Base-by-base conservation (phyloP, 2,113 vertebrate genomes). In the Amblyopsis rosae region DNA sequence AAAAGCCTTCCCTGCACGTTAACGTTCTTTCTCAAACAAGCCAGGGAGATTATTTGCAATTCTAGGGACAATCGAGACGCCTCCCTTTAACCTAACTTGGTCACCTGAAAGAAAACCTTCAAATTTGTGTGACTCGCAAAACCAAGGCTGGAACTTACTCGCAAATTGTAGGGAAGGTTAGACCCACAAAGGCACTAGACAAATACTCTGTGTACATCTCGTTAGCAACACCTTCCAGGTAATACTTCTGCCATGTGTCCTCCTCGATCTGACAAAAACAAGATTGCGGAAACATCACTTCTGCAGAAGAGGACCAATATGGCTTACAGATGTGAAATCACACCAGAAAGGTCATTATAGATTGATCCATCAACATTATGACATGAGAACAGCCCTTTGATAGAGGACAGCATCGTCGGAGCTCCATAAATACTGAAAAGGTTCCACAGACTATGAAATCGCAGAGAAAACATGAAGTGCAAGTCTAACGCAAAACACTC, bases 141-240 rank as follows among this genome's bases (percentile, higher is more conserved):
- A 56, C 3, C 54, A 11, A 16, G 15, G 16, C 35, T 45, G 65
- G 79, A 93, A 99, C 98, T 98, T 97, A 99, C 98, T 99, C 97
- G 92, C 98, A 99, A 91, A 99, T 90, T 81, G 94, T 93, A 89
- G 98, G 98, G 88, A 99, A 99, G 74, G 98, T 95, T 88, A 99
- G 95, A 90, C 98, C 98, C 86, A 98, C 96, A 90, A 99, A 99
- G 93, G 98, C 98, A 96, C 93, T 98, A 91, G 98, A 99, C 89
- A 99, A 92, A 90, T 99, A 99, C 91, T 99, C 98, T 75, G 98
- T 99, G 91, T 99, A 99, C 98, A 99, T 99, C 93, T 99, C 98
- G 93, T 99, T 99, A 82, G 98, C 92, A 82, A 99, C 98, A 82
- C 98, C 98, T 93, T 99, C 98, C 86, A 99, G 90, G 85, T 99